Percentiles rank a stretch among this genome's conserved stretches.
Evolutionary conservation across 2,113 vertebrate species (phyloP).

Genomic region (Xenopus borealis): DNA sequence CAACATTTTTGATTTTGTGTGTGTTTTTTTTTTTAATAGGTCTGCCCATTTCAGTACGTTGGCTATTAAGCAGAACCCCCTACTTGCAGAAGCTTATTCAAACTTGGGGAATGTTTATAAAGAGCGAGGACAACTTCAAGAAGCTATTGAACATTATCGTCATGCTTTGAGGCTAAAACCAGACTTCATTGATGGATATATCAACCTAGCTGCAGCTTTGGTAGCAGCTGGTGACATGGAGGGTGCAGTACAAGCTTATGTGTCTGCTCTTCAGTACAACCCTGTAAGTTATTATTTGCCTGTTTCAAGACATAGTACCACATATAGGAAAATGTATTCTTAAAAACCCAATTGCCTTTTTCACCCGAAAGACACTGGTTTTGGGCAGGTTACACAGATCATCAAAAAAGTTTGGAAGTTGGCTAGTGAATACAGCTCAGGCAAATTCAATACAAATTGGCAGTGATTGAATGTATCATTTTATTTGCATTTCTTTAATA

Average conservation of each 20-base stretch:
- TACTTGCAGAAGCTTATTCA: conserved; percentile 97
- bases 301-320: neutral
- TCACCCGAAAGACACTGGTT: too few species aligned
- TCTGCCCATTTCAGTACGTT: conserved; percentile 98
- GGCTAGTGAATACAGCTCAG: too few species aligned
- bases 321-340: too few species aligned
- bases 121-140: conserved; percentile 95
- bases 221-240: conserved; percentile 98
- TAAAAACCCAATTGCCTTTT: too few species aligned
- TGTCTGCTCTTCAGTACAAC: conserved; percentile 98
- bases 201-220: conserved; percentile 94
- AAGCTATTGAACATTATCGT: conserved; percentile 96
- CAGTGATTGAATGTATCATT: too few species aligned
- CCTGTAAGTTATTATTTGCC: conserved; percentile 74
- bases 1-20: neutral
- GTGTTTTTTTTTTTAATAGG: conserved; percentile 66
- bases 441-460: too few species aligned
- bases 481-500: too few species aligned
- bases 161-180: conserved; percentile 94
- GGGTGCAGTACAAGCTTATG: conserved; percentile 96
- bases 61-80: conserved; percentile 98
- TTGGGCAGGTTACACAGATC: too few species aligned
- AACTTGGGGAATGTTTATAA: conserved; percentile 98
- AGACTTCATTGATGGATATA: conserved; percentile 98
- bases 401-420: too few species aligned